Base-by-base conservation (phyloP, 2,113 vertebrate species). In the Larimichthys polyactis region DNA sequence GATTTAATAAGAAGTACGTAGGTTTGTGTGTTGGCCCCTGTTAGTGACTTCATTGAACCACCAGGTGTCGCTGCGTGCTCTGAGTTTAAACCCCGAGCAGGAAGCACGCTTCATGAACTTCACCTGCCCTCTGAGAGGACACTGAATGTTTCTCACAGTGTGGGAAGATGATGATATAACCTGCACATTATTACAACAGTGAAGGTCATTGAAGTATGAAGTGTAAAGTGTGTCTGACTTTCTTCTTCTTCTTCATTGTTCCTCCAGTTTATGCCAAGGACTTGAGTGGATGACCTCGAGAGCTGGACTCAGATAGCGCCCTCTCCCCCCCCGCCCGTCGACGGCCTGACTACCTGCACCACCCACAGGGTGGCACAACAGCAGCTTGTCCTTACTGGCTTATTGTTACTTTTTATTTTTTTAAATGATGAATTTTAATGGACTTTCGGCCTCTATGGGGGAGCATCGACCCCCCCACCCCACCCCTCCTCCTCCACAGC, bases 201-300 rank as follows among this genome's bases (percentile, higher is more conserved):
- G 7, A 16, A n/a, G 20, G n/a, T 4, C 27, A 40, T 1, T 29
- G 5, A 49, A 64, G 71, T n/a, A 12, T 12, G 36, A 40, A 36
- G 5, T 36, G 8, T 24, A 11, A 27, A 78, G 9, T 3, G 9
- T 3, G 17, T 1, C 3, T n/a, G 12, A 14, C 44, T 46, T 24
- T 86, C 46, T 76, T 43, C 55, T 10, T 29, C 4, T 1, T 46
- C n/a, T 51, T 49, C 8, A 1, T 69, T 51, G 22, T 72, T 58
- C 29, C 70, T 87, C 15, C 93, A 99, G 98, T 17, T 95, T 99
- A 85, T 99, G 97, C 91, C 98, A 99, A 95, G 98, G 98, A 90
- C 97, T 99, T 19, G 98, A 99, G 89, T 99, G 98, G 98, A 99
- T 99, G 98, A 99, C 93, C 24, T 94, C 94, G 29, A 87, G 93